These are phyloP conservation scores for Drosophila novamexicana DNA, from an alignment of 1,140 invertebrate genomes.

Conservation along the genomic window DNA sequence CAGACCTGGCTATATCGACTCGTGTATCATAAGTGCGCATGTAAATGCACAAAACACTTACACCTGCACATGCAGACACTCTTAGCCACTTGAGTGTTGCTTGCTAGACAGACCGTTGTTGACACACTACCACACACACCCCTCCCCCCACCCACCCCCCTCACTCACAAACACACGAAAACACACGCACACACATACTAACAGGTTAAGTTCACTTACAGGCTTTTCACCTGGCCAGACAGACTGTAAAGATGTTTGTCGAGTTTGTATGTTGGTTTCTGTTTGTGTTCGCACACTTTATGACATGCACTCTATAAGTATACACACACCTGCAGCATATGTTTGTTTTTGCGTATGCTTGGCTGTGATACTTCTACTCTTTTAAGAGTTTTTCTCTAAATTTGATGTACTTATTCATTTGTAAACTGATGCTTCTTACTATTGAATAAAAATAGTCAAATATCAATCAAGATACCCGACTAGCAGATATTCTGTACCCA, in stretches of 20 bases:
- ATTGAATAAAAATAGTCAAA: too few relatives aligned
- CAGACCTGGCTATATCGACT: neutral
- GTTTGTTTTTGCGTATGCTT: constrained; percentile 4
- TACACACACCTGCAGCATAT: neutral
- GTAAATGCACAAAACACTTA: constrained; percentile 33
- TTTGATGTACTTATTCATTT: constrained; percentile 19
- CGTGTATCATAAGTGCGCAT: constrained; percentile 16
- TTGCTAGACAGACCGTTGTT: constrained; percentile 37
- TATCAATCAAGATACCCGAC: too few relatives aligned
- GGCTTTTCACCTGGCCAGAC: constrained; percentile 48
- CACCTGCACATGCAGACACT: constrained; percentile 30
- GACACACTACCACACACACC: constrained; percentile 32
- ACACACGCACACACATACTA: neutral
- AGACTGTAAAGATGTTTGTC: constrained; percentile 31
- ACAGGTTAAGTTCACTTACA: constrained; percentile 35
- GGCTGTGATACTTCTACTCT: neutral
- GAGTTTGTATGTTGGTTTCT: constrained; percentile 22
- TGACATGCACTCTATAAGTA: constrained; percentile 15
- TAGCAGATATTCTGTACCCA: too few relatives aligned
- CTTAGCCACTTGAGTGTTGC: constrained; percentile 39
- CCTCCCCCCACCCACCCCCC: constrained; percentile 13
- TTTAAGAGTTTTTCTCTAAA: constrained; percentile 13
- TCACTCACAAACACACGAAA: neutral
- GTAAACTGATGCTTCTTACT: neutral
- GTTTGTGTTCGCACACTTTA: constrained; percentile 31